Evolutionary conservation across 2,797 vertebrate genomes (phyloP), one percentile per base, ranked within the genome.

Genomic region (Sebastes taczanowskii): DNA sequence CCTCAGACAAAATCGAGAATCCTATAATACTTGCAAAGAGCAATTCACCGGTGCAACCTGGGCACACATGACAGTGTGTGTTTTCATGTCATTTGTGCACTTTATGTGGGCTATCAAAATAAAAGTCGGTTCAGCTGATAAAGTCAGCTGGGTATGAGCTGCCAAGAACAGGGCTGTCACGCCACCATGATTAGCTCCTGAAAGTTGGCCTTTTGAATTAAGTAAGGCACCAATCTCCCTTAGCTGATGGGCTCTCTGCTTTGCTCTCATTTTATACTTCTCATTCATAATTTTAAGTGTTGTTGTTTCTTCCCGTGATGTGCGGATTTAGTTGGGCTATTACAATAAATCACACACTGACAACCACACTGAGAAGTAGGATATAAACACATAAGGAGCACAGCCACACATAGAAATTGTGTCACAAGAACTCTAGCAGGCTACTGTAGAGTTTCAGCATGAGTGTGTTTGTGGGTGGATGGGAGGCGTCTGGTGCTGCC

Each of bases 401-500:
- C 22, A 53, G n/a, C 23, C 27, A 72, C 34, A 67, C 22, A 25
- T 7, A 38, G 34, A 42, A 55, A 59, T 1, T 9, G 62, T 68
- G 35, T 59, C 58, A 52, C 35, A 34, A n/a, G 11, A 62, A 67
- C 30, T 78, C 18, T 18, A 18, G 29, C 20, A 65, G 11, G 6
- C 53, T 38, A n/a, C 30, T 60, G 38, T 25, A 64, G 70, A 67
- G 58, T 69, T 66, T 75, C 20, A 60, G 29, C 42, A 61, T 63
- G 29, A 68, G 35, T 77, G 42, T 52, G 20, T 53, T 16, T 73
- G 13, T 46, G 62, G 20, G 71, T 61, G 60, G 8, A 29, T 23
- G 25, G 30, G 18, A 64, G 46, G 58, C 56, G 46, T 72, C 8
- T 71, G 56, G 49, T 56, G 62, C 67, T 82, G 77, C 74, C 77